A percentile compares a stretch with the other conserved stretches of the same genome.
These are phyloP conservation scores for Numida meleagris DNA, from an alignment of 2,113 vertebrate species.

Conservation along the genomic window DNA sequence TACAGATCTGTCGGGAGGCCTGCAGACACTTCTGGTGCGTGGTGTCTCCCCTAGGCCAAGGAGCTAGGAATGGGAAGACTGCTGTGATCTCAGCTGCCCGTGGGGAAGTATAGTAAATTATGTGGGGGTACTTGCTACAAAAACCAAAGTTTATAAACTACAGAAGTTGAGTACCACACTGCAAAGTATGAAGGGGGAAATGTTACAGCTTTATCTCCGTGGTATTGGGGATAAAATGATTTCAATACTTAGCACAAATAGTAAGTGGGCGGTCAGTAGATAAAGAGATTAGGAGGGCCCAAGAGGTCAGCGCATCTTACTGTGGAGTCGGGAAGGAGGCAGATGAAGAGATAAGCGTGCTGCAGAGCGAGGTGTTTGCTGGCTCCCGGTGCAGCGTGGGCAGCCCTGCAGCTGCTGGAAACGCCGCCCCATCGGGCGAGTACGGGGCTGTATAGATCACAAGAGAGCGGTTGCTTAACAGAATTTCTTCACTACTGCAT, in stretches of 20 bases:
- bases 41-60: background rate
- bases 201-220: background rate
- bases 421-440: background rate
- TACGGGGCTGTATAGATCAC: background rate
- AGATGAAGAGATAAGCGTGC: background rate
- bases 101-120: background rate
- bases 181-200: background rate
- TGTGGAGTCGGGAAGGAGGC: background rate
- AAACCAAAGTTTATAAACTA: background rate
- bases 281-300: background rate
- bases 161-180: background rate
- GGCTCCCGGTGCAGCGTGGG: background rate
- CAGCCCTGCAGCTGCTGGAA: background rate
- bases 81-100: background rate
- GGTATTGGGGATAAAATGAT: background rate
- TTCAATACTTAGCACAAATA: background rate
- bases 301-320: background rate
- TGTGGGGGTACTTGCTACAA: background rate
- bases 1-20: background rate
- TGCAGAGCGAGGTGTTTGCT: background rate
- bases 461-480: slow-evolving; percentile 21
- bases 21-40: background rate
- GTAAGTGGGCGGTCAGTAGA: background rate
- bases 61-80: background rate
- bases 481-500: slow-evolving; percentile 50